Conservation (phyloP, 2,113 vertebrate genomes). For the Ictidomys tridecemlineatus region DNA sequence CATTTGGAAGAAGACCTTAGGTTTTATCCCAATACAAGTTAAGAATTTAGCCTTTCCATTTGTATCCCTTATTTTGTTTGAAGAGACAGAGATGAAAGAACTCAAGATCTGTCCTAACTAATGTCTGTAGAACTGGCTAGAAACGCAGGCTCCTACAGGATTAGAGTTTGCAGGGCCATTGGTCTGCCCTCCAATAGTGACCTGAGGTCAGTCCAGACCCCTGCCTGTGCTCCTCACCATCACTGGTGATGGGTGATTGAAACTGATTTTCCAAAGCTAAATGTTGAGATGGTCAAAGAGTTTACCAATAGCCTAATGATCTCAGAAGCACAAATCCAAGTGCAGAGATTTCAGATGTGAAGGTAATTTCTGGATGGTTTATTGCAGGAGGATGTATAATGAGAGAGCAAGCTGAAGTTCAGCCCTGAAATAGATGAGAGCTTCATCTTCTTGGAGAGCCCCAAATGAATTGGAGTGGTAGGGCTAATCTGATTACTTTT, state of each 20-base stretch:
- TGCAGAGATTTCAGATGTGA: neutral
- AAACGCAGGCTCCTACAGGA: neutral
- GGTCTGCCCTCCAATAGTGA: neutral
- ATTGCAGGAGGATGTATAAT: neutral
- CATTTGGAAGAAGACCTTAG: neutral
- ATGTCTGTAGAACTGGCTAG: neutral
- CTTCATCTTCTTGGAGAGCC: conserved; percentile 67
- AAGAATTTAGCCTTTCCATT: conserved; percentile 57
- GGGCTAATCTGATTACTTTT: conserved; percentile 42
- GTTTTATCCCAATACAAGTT: neutral
- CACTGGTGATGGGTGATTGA: neutral
- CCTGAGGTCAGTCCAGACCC: neutral
- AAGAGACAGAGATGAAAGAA: conserved; percentile 5
- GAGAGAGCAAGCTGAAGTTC: neutral
- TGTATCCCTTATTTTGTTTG: neutral
- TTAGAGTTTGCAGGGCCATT: neutral
- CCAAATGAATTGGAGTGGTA: neutral
- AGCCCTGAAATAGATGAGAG: neutral
- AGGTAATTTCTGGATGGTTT: conserved; percentile 12
- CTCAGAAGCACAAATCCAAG: conserved; percentile 11
- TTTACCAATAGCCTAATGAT: conserved; percentile 25
- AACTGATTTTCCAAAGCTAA: conserved; percentile 29
- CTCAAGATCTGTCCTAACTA: neutral
- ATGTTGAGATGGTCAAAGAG: neutral
- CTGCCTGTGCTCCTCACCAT: neutral